Percentiles rank a stretch among this genome's conserved stretches.
Evolutionary conservation across 2,888 invertebrate genomes (phyloP).

Genomic region (Theretra japonica): DNA sequence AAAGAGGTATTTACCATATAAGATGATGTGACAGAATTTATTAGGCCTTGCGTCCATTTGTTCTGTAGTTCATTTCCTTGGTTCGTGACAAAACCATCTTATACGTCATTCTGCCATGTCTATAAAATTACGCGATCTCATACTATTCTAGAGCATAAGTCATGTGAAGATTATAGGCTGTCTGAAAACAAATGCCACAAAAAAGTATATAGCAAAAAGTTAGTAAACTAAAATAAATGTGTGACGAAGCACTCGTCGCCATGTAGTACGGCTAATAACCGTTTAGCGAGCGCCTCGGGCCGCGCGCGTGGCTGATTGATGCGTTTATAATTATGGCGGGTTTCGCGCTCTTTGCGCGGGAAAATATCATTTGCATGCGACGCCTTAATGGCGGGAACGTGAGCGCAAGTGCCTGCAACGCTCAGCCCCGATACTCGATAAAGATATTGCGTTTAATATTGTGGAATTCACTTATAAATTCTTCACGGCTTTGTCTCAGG

Average conservation of each 20-base stretch:
- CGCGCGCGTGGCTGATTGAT: slow-evolving; percentile 76
- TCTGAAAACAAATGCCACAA: not conserved
- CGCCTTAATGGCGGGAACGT: slow-evolving; percentile 38
- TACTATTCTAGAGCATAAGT: not conserved
- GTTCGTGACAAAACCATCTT: too few species aligned
- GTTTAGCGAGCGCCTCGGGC: slow-evolving; percentile 66
- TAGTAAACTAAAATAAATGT: slow-evolving; percentile 12
- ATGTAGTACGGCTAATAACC: slow-evolving; percentile 64
- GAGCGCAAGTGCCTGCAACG: slow-evolving; percentile 30
- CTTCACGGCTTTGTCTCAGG: slow-evolving; percentile 22
- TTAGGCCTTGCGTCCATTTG: too few species aligned
- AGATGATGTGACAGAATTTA: too few species aligned
- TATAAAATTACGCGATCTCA: too few species aligned
- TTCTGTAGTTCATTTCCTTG: too few species aligned
- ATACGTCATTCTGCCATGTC: too few species aligned
- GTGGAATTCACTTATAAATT: not conserved
- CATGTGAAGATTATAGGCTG: not conserved
- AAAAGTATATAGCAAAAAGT: slow-evolving; percentile 10
- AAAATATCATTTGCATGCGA: slow-evolving; percentile 72
- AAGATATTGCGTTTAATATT: slow-evolving; percentile 27
- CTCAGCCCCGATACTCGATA: slow-evolving; percentile 22
- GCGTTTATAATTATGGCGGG: slow-evolving; percentile 80
- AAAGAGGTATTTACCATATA: too few species aligned
- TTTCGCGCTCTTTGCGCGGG: slow-evolving; percentile 66
- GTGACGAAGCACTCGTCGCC: slow-evolving; percentile 45